Percentiles rank a stretch among this genome's conserved stretches.
Conservation (phyloP, 2,888 invertebrate genomes). For the Callimorpha dominula region DNA sequence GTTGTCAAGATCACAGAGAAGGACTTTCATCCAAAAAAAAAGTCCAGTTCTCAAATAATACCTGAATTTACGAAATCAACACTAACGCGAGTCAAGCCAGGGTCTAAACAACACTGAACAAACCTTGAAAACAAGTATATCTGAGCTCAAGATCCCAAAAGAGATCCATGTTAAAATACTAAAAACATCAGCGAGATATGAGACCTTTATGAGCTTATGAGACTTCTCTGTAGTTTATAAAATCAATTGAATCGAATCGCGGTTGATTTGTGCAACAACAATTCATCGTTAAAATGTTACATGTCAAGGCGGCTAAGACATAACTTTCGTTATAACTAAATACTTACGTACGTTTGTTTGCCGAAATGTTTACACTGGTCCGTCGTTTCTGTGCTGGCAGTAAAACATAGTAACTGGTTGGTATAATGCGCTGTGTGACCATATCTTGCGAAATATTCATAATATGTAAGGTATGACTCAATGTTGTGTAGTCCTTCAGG, state of each 20-base stretch:
- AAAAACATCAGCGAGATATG: background rate
- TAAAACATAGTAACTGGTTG: background rate
- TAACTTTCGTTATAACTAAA: conserved; percentile 2
- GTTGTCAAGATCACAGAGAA: too few species aligned
- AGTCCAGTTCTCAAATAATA: too few species aligned
- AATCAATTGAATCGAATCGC: background rate
- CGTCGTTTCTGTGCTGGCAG: background rate
- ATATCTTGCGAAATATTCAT: conserved; percentile 2
- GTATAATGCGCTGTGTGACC: background rate
- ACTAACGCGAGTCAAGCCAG: too few species aligned
- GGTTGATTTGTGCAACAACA: background rate
- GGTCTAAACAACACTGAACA: too few species aligned
- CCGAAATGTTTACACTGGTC: background rate
- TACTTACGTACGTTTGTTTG: background rate
- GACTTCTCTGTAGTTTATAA: background rate
- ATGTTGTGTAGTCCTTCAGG: background rate
- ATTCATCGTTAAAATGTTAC: background rate
- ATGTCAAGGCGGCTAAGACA: background rate
- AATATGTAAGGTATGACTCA: background rate
- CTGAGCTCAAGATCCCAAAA: too few species aligned
- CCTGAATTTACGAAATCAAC: too few species aligned
- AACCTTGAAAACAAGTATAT: too few species aligned
- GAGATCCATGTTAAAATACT: background rate
- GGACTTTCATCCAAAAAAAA: too few species aligned
- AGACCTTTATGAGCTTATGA: background rate